Evolutionary conservation across 2,888 invertebrate species (phyloP).

Genomic region (Bugulina stolonifera): DNA sequence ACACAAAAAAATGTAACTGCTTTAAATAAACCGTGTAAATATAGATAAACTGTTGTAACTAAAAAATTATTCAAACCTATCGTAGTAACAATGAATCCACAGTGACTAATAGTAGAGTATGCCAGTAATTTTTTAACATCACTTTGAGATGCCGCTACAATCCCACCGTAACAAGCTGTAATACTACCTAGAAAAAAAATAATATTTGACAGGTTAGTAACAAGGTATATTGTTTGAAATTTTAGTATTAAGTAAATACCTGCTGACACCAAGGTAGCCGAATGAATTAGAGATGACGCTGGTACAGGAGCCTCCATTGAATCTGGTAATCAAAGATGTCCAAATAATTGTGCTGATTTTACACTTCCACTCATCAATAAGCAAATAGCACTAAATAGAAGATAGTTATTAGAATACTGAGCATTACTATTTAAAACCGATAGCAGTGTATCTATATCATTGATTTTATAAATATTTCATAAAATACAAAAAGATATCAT

Average conservation of each 20-base stretch:
- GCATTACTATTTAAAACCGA: neutral
- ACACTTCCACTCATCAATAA: neutral
- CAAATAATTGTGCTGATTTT: neutral
- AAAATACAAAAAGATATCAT: neutral
- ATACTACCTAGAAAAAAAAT: neutral
- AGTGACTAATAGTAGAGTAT: neutral
- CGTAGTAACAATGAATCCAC: neutral
- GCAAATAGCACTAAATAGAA: neutral
- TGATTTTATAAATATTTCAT: neutral
- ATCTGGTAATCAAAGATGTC: neutral
- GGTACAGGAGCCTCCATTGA: constrained; percentile 5
- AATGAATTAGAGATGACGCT: constrained; percentile 8
- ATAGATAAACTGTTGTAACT: neutral
- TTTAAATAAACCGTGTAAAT: neutral
- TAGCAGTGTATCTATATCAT: neutral
- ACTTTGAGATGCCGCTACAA: neutral
- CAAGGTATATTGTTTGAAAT: neutral
- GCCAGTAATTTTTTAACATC: neutral
- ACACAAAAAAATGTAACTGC: neutral
- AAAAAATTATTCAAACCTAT: neutral
- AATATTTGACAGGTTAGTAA: neutral
- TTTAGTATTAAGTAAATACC: neutral
- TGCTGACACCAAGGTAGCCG: neutral
- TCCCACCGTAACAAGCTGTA: neutral
- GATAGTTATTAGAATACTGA: neutral